Evolutionary conservation across 1,140 invertebrate genomes (phyloP).

Genomic region (Trinorchestia longiramus): DNA sequence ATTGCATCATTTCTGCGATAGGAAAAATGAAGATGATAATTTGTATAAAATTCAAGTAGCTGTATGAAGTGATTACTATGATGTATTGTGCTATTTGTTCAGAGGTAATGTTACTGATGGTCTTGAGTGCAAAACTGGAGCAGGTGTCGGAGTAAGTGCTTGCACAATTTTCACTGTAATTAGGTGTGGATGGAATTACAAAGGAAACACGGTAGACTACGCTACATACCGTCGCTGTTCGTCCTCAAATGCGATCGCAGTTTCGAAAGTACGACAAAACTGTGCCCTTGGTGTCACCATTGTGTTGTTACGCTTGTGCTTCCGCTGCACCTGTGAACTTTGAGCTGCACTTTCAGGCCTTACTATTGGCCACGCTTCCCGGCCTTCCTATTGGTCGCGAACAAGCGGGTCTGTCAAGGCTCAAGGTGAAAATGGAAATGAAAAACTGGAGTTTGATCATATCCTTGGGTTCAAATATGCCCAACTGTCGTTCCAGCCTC

Average conservation of each 20-base stretch:
- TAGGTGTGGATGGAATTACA: background rate
- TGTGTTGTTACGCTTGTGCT: background rate
- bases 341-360: background rate
- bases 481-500: background rate
- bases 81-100: background rate
- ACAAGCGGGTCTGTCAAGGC: background rate
- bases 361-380: no score
- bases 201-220: background rate
- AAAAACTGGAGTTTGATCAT: background rate
- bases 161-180: background rate
- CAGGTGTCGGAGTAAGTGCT: background rate
- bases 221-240: background rate
- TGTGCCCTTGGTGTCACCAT: background rate
- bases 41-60: background rate
- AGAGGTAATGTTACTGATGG: background rate
- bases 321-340: background rate
- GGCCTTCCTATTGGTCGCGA: background rate
- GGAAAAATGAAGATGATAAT: background rate
- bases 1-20: background rate
- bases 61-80: background rate
- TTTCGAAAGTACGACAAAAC: background rate
- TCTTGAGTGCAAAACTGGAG: background rate
- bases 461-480: background rate
- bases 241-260: slow-evolving; percentile 5
- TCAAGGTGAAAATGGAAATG: background rate